A percentile compares a stretch with the other conserved stretches of the same genome.
Evolutionary conservation across 2,797 vertebrate species (phyloP).

Genomic region (Selene dorsalis): DNA sequence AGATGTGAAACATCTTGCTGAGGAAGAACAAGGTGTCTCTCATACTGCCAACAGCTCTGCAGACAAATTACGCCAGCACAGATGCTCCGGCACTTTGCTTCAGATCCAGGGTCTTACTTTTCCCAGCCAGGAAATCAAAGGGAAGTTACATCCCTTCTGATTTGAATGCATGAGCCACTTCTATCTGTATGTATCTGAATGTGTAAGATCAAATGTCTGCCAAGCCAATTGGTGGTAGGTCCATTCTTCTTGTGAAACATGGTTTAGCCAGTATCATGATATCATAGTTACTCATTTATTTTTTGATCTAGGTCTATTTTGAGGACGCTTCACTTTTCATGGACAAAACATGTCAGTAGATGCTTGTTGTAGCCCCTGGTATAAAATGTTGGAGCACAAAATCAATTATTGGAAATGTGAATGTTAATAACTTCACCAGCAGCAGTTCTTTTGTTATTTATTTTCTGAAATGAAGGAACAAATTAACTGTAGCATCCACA

Average conservation of each 20-base stretch:
- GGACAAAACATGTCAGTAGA: constrained; percentile 7
- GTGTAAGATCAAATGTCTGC: constrained; percentile 52
- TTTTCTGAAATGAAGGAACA: constrained; percentile 56
- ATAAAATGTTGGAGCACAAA: constrained; percentile 28
- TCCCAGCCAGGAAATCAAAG: constrained; percentile 66
- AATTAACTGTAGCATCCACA: constrained; percentile 42
- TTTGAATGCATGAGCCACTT: constrained; percentile 42
- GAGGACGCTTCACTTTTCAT: constrained; percentile 13
- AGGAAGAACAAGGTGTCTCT: constrained; percentile 61
- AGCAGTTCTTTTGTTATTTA: constrained; percentile 45
- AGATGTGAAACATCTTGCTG: constrained; percentile 60
- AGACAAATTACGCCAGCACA: constrained; percentile 63
- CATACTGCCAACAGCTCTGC: constrained; percentile 58
- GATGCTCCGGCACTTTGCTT: constrained; percentile 60
- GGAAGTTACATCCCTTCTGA: constrained; percentile 52
- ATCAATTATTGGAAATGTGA: constrained; percentile 29
- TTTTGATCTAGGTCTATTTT: constrained; percentile 8
- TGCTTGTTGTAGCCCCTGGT: background rate
- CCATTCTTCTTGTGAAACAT: constrained; percentile 31
- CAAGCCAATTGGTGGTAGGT: constrained; percentile 26
- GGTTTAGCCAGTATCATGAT: constrained; percentile 10
- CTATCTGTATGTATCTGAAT: constrained; percentile 31
- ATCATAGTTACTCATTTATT: constrained; percentile 21
- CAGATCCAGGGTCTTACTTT: constrained; percentile 54
- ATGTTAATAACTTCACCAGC: constrained; percentile 39